phyloP scores from a whole-genome alignment of 2,888 invertebrate genomes.

The Eupithecia vulgata region DNA sequence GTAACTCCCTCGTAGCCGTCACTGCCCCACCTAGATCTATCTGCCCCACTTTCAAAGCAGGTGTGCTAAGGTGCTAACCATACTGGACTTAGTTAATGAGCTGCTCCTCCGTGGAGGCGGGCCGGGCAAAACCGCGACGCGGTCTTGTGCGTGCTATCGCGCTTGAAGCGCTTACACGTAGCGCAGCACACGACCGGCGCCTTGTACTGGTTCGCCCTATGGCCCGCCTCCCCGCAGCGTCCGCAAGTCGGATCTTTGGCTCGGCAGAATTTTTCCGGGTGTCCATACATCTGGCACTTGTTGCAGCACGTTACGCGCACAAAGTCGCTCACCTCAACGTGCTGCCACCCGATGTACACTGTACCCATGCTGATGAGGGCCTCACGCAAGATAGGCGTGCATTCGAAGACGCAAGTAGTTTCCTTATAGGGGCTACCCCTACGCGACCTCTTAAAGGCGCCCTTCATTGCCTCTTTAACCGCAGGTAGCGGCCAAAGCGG shows the following conservation, averaged over 20 bases:
- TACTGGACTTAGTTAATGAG: neutral
- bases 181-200: slow-evolving; percentile 58
- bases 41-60: neutral
- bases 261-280: neutral
- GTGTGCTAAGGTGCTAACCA: neutral
- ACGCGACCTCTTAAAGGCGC: no score
- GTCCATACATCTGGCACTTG: neutral
- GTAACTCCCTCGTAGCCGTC: slow-evolving; percentile 4
- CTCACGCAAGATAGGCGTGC: neutral
- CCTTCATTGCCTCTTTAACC: no score
- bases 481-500: no score
- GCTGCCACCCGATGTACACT: neutral
- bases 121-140: neutral
- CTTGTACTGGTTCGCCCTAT: slow-evolving; percentile 26
- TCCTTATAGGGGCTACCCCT: no score
- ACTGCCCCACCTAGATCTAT: neutral
- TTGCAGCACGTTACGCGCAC: neutral
- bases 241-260: neutral
- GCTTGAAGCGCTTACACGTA: neutral
- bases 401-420: no score
- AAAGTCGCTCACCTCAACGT: neutral
- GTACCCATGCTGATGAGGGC: neutral
- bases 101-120: neutral
- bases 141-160: neutral
- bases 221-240: neutral